A percentile compares a stretch with the other conserved stretches of the same genome.
Conservation (phyloP, 2,888 invertebrate genomes). For the Aphodius granarius region DNA sequence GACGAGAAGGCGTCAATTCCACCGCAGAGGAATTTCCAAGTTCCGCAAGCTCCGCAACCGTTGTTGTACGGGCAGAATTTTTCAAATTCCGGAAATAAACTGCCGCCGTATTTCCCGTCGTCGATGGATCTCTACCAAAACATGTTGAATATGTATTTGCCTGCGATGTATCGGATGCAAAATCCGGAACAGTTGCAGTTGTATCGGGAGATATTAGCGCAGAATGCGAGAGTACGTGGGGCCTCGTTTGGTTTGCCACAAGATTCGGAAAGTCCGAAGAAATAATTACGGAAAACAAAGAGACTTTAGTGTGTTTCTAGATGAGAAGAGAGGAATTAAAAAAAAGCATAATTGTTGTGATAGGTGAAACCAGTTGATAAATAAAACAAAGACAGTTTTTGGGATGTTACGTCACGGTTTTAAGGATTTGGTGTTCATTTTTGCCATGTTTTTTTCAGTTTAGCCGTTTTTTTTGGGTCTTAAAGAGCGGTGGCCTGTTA, state of each 20-base stretch:
- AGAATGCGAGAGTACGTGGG: slow-evolving; percentile 40
- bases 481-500: not conserved
- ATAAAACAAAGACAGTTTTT: not conserved
- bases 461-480: not conserved
- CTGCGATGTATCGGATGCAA: slow-evolving; percentile 50
- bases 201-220: slow-evolving; percentile 58
- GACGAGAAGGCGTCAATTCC: slow-evolving; percentile 36
- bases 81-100: slow-evolving; percentile 42
- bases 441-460: not conserved
- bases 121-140: slow-evolving; percentile 55
- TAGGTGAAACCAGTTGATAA: not conserved
- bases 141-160: slow-evolving; percentile 48
- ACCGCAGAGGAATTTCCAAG: slow-evolving; percentile 16
- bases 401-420: not conserved
- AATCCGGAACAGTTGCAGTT: slow-evolving; percentile 58
- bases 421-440: not conserved
- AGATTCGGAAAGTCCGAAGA: slow-evolving; percentile 10
- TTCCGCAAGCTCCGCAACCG: slow-evolving; percentile 21
- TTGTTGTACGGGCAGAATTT: slow-evolving; percentile 25
- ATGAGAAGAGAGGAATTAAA: not conserved
- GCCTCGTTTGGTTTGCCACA: slow-evolving; percentile 42
- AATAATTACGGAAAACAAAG: not conserved
- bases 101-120: slow-evolving; percentile 48
- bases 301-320: not conserved
- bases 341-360: not conserved